phyloP scores from a whole-genome alignment of 2,113 vertebrate species.

The Seriola dumerili region DNA sequence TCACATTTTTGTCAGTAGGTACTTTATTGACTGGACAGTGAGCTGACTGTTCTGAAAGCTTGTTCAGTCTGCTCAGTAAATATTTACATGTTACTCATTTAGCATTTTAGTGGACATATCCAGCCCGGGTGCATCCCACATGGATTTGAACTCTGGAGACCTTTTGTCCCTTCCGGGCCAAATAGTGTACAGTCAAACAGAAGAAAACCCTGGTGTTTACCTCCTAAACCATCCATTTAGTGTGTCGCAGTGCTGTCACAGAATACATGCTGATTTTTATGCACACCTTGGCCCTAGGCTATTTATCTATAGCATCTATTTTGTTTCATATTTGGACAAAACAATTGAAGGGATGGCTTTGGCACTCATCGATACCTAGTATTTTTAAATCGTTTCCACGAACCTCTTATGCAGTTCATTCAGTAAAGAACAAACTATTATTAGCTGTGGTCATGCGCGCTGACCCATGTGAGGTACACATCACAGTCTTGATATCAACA shows the following conservation, averaged over 20 bases:
- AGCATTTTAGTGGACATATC: conserved; percentile 43
- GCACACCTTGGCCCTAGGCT: neutral
- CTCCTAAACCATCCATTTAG: neutral
- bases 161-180: conserved; percentile 58
- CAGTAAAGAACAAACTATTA: conserved; percentile 55
- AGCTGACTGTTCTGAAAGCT: conserved; percentile 53
- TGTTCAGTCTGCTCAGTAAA: conserved; percentile 64
- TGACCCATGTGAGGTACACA: conserved; percentile 7
- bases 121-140: conserved; percentile 29
- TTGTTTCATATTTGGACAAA: conserved; percentile 14
- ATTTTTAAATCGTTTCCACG: conserved; percentile 48
- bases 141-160: conserved; percentile 55
- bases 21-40: conserved; percentile 11
- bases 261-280: neutral
- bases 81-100: conserved; percentile 71
- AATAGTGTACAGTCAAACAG: conserved; percentile 14
- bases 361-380: neutral
- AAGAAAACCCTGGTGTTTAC: conserved; percentile 11
- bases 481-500: conserved; percentile 43
- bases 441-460: conserved; percentile 22
- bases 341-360: conserved; percentile 13
- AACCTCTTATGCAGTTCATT: conserved; percentile 36
- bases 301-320: neutral
- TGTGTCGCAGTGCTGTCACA: neutral
- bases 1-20: conserved; percentile 30